Conservation (phyloP, 2,888 invertebrate species). For the Tinea pellionella region DNA sequence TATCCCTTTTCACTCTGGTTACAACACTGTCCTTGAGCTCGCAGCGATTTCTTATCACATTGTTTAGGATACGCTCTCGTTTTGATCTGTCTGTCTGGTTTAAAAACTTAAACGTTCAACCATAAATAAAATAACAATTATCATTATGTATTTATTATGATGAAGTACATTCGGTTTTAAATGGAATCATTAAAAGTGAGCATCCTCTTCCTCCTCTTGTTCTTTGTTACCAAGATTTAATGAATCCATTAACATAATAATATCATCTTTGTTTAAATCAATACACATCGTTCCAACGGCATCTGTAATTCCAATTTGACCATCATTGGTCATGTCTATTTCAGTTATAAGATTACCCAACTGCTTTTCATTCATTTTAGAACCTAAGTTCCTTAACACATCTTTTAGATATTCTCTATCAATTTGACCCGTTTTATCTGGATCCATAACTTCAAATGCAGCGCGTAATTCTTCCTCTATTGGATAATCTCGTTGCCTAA, state of each 20-base stretch:
- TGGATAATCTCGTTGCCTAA: constrained; percentile 44
- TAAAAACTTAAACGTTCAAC: too few relatives aligned
- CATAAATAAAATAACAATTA: too few relatives aligned
- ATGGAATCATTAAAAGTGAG: too few relatives aligned
- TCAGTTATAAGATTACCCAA: constrained; percentile 51
- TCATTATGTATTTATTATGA: too few relatives aligned
- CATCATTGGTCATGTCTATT: constrained; percentile 53
- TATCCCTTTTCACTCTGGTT: too few relatives aligned
- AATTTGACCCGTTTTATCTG: constrained; percentile 35
- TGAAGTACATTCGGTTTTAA: too few relatives aligned
- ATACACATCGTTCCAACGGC: constrained; percentile 56
- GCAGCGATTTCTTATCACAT: too few relatives aligned
- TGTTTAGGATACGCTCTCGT: too few relatives aligned
- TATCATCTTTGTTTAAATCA: constrained; percentile 50
- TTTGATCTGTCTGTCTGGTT: too few relatives aligned
- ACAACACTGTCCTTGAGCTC: too few relatives aligned
- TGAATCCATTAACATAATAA: constrained; percentile 34
- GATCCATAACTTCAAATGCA: constrained; percentile 44
- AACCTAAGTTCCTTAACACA: constrained; percentile 36
- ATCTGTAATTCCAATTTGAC: constrained; percentile 53
- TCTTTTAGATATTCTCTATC: constrained; percentile 46
- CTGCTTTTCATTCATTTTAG: constrained; percentile 38
- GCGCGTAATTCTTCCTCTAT: constrained; percentile 48
- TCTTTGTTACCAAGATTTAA: constrained; percentile 22
- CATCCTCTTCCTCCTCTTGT: not conserved